Base-by-base conservation (phyloP, 2,888 invertebrate species). In the Metopia argyrocephala region DNA sequence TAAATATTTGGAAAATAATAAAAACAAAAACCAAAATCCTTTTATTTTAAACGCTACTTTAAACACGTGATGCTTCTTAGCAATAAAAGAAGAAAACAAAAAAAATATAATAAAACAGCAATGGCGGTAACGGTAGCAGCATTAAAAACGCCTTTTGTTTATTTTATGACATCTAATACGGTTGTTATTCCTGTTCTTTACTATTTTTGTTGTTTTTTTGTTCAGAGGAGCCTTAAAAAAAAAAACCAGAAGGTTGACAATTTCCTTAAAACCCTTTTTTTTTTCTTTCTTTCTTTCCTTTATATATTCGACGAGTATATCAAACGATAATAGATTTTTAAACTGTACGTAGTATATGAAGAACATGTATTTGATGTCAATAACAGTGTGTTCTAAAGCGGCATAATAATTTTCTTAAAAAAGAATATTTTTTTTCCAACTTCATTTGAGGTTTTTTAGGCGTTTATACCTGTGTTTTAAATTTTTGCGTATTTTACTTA, bases 91-190 rank as follows among this genome's bases (percentile, higher is more conserved):
- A n/a, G 9, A 38, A 15, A 38, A 38, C 2, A 1, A 38, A 38
- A 38, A 38, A 12, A 2, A 3, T 38, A 3, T 38, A 38, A 38
- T 38, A 38, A 15, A 38, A 38, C 15, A 15, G 38, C 15, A 38
- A 15, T 15, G 0, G 15, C 38, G 9, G 38, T 38, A 61, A 45
- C 7, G 27, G 25, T 31, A 23, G 31, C 46, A 46, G 61, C 45
- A 28, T 64, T 69, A 48, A 56, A 57, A 74, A 70, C 81, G 81
- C 81, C 81, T 75, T 78, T 81, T 78, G 74, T 74, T 78, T 70
- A 50, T 75, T 74, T 66, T 50, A 81, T 75, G 74, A 74, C 81
- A 78, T 78, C 78, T 81, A 78, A 81, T 81, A 78, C 50, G 46
- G 38, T 81, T 81, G 74, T 79, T 79, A 57, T 66, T 61, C 38